phyloP scores from a whole-genome alignment of 2,797 vertebrate genomes.

The Lacerta viridis region DNA sequence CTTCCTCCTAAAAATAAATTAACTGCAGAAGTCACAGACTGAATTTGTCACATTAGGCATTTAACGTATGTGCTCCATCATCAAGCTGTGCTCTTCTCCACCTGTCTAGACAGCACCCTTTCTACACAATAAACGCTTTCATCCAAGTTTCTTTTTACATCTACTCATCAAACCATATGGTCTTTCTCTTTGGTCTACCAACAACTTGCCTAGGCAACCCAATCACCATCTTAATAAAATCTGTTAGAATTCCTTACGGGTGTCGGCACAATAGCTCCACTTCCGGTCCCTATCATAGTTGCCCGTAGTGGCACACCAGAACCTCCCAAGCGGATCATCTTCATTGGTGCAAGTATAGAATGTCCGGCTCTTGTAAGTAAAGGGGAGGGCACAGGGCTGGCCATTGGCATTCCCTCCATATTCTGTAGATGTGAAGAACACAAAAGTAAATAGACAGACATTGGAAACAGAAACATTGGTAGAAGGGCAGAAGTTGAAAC shows the following conservation, averaged over 20 bases:
- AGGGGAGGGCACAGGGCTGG: neutral
- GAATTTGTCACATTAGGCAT: too few species aligned
- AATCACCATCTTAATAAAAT: neutral
- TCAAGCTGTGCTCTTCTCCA: neutral
- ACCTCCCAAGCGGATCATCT: neutral
- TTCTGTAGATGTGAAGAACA: neutral
- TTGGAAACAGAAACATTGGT: neutral
- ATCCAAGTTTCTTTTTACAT: neutral
- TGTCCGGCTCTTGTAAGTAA: neutral
- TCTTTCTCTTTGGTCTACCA: neutral
- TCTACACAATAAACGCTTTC: neutral
- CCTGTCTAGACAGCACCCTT: neutral
- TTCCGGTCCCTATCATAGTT: neutral
- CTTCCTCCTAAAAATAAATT: too few species aligned
- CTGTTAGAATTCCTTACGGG: neutral
- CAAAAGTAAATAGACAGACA: too few species aligned
- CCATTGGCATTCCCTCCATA: neutral
- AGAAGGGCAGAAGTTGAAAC: too few species aligned
- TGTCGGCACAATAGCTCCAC: constrained; percentile 31
- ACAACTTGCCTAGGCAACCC: too few species aligned
- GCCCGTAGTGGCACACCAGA: constrained; percentile 16
- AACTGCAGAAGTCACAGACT: too few species aligned
- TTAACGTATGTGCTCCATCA: neutral
- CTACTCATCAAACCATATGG: neutral
- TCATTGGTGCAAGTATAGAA: constrained; percentile 12